phyloP scores from a whole-genome alignment of 2,797 vertebrate species.

The Chrysolophus pictus region DNA sequence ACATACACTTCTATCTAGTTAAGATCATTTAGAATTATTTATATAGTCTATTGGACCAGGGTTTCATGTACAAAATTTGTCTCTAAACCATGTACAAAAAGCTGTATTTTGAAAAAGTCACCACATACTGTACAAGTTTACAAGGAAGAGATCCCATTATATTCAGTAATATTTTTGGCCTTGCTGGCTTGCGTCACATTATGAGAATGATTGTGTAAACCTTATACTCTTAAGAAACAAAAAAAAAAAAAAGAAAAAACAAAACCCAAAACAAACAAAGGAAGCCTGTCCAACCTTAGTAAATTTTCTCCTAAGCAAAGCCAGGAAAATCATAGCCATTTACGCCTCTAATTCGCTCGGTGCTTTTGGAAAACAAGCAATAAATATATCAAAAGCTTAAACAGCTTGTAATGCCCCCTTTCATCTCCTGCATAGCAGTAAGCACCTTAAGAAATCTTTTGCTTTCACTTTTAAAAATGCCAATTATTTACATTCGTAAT shows the following conservation, averaged over 20 bases:
- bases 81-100: conserved; percentile 96
- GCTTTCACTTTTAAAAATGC: conserved; percentile 77
- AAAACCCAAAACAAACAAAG: conserved; percentile 34
- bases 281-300: conserved; percentile 73
- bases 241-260: conserved; percentile 52
- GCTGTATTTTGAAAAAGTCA: conserved; percentile 90
- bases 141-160: conserved; percentile 88
- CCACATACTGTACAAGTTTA: conserved; percentile 98
- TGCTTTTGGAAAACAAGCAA: conserved; percentile 79
- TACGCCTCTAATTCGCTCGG: conserved; percentile 72
- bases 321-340: conserved; percentile 77
- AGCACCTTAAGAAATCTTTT: conserved; percentile 80
- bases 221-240: conserved; percentile 80
- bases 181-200: conserved; percentile 83
- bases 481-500: conserved; percentile 80
- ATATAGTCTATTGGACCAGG: conserved; percentile 83
- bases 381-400: conserved; percentile 80
- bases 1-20: conserved; percentile 80
- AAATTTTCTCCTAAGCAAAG: conserved; percentile 77
- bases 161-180: conserved; percentile 85
- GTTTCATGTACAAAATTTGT: conserved; percentile 89
- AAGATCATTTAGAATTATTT: conserved; percentile 84
- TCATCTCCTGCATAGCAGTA: conserved; percentile 84
- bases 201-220: conserved; percentile 88
- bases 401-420: conserved; percentile 82